Conservation (phyloP, 2,888 invertebrate genomes). For the Brassicogethes aeneus region DNA sequence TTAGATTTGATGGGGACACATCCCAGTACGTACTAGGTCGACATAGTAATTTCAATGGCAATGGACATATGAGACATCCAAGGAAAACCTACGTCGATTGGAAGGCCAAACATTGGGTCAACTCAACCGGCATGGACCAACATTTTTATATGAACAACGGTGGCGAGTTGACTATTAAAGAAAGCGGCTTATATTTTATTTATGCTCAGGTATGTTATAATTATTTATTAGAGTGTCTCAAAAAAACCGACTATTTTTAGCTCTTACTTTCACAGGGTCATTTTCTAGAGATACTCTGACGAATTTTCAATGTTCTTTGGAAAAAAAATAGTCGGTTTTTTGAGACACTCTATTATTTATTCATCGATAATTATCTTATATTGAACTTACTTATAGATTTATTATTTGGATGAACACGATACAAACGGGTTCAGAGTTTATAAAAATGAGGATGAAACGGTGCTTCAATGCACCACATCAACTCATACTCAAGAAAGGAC, state of each 20-base stretch:
- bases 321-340: too few species aligned
- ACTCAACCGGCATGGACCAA: conserved; percentile 49
- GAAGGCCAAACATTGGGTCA: conserved; percentile 56
- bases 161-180: conserved; percentile 59
- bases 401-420: conserved; percentile 69
- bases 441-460: conserved; percentile 52
- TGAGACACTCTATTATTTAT: too few species aligned
- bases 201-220: conserved; percentile 57
- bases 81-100: conserved; percentile 58
- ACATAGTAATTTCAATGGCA: conserved; percentile 55
- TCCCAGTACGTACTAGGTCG: conserved; percentile 47
- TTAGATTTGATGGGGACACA: conserved; percentile 56
- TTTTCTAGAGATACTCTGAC: too few species aligned
- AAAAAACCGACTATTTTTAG: background rate
- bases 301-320: too few species aligned
- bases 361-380: too few species aligned
- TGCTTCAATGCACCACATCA: conserved; percentile 64
- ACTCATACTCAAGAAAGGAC: conserved; percentile 45
- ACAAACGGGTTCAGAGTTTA: conserved; percentile 66
- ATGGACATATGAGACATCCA: conserved; percentile 55
- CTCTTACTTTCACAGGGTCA: too few species aligned
- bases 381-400: conserved; percentile 49
- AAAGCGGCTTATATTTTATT: conserved; percentile 65
- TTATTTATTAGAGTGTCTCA: too few species aligned
- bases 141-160: conserved; percentile 50